phyloP scores from a whole-genome alignment of 2,888 invertebrate species.

The Osmoderma eremita region DNA sequence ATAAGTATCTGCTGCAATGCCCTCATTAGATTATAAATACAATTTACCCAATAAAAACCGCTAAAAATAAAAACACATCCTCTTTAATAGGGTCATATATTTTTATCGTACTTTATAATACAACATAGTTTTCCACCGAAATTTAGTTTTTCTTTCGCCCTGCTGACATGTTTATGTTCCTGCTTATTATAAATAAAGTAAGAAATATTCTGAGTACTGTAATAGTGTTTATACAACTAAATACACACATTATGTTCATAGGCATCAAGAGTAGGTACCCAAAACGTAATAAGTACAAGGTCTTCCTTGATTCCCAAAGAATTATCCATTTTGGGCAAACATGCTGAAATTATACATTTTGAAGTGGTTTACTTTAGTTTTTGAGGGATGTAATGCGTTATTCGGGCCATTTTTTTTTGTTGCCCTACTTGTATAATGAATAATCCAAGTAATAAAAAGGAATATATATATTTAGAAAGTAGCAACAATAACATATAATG shows the following conservation, averaged over 20 bases:
- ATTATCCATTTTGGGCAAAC: no score
- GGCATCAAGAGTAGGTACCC: background rate
- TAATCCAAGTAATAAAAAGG: no score
- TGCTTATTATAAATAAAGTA: slow-evolving; percentile 5
- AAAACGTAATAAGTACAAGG: slow-evolving; percentile 18
- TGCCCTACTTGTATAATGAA: no score
- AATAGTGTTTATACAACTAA: slow-evolving; percentile 20
- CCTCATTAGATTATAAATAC: slow-evolving; percentile 37
- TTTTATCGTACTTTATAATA: slow-evolving; percentile 28
- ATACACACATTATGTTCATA: background rate
- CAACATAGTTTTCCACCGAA: slow-evolving; percentile 2
- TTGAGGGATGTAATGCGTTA: no score
- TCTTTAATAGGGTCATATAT: slow-evolving; percentile 36
- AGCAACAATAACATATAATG: no score
- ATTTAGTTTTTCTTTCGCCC: slow-evolving; percentile 7
- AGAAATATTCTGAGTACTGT: background rate
- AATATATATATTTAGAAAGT: no score
- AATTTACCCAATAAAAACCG: slow-evolving; percentile 32
- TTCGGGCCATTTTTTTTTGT: no score
- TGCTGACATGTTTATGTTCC: slow-evolving; percentile 10
- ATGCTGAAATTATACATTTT: no score
- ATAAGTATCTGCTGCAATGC: slow-evolving; percentile 20
- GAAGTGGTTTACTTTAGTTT: no score
- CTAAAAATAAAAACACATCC: slow-evolving; percentile 35
- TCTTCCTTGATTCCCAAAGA: background rate